A percentile compares a stretch with the other conserved stretches of the same genome.
Conservation (phyloP, 2,113 vertebrate genomes). For the Marmota flaviventris region DNA sequence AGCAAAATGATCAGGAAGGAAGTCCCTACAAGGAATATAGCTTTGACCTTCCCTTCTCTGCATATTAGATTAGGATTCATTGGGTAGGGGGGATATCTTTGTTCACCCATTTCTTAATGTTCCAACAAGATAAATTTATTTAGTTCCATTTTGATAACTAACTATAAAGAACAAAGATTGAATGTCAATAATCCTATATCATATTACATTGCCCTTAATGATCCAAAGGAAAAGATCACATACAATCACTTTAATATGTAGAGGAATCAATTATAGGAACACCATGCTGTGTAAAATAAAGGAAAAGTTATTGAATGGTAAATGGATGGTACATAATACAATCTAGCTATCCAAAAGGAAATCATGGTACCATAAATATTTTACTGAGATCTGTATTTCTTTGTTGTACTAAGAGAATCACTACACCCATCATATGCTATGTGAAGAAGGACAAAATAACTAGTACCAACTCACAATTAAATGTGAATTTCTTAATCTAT, state of each 20-base stretch:
- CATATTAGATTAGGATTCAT: background rate
- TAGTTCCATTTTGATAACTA: background rate
- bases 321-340: background rate
- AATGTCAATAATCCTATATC: background rate
- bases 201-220: background rate
- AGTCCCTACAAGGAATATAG: background rate
- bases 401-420: constrained; percentile 23
- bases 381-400: background rate
- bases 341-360: constrained; percentile 3
- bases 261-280: background rate
- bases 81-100: background rate
- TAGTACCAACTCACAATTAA: background rate
- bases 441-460: background rate
- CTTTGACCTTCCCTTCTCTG: background rate
- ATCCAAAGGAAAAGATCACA: background rate
- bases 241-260: background rate
- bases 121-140: background rate
- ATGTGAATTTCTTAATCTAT: background rate
- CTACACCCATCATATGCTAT: background rate
- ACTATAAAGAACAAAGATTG: constrained; percentile 2
- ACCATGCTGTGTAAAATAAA: constrained; percentile 2
- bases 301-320: background rate
- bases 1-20: background rate
- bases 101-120: background rate
- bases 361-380: background rate